phyloP scores from a whole-genome alignment of 2,888 invertebrate species.

The Metopia argyrocephala region DNA sequence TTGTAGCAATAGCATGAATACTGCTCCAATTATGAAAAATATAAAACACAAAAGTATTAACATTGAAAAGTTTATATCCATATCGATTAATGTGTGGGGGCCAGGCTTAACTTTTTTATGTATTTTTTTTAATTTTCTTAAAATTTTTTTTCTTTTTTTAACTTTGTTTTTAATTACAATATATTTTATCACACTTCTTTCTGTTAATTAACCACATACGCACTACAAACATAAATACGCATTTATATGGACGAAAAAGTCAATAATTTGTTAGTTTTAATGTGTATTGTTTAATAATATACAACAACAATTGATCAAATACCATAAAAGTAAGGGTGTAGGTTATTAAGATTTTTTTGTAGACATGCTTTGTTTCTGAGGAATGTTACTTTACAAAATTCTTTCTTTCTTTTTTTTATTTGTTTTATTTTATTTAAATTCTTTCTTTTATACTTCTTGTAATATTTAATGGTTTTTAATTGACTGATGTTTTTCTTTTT shows the following conservation, averaged over 20 bases:
- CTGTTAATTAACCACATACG: not conserved
- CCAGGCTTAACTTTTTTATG: not conserved
- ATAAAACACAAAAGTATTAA: slow-evolving; percentile 79
- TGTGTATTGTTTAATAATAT: slow-evolving; percentile 34
- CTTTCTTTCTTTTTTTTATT: not conserved
- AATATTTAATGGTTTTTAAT: not conserved
- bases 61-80: slow-evolving; percentile 78
- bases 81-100: slow-evolving; percentile 59
- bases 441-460: not conserved
- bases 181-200: no score
- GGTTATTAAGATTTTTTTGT: slow-evolving; percentile 24
- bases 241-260: slow-evolving; percentile 1
- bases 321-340: slow-evolving; percentile 40
- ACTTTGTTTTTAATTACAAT: slow-evolving; percentile 5
- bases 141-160: not conserved
- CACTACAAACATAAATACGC: not conserved
- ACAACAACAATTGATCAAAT: slow-evolving; percentile 12
- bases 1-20: slow-evolving; percentile 80
- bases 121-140: not conserved
- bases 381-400: not conserved
- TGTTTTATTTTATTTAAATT: not conserved
- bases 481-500: not conserved
- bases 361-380: slow-evolving; percentile 8
- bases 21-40: slow-evolving; percentile 80
- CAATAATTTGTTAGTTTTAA: slow-evolving; percentile 49